A percentile compares a stretch with the other conserved stretches of the same genome.
Conservation (phyloP, 2,888 invertebrate species). For the Sesia bembeciformis region DNA sequence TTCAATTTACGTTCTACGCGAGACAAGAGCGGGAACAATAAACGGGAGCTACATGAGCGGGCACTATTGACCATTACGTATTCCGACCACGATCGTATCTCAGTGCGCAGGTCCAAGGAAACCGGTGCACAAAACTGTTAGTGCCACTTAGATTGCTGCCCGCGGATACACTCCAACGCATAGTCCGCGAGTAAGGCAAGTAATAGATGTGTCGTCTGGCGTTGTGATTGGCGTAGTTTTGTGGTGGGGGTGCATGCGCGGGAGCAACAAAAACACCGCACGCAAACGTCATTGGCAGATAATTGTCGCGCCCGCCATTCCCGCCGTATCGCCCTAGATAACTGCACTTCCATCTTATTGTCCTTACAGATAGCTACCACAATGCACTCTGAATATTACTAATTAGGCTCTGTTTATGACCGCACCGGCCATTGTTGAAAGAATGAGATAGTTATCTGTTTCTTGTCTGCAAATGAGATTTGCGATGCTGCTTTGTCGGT, state of each 20-base stretch:
- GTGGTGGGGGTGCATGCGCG: constrained; percentile 11
- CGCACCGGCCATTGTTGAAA: constrained; percentile 67
- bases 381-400: constrained; percentile 72
- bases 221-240: neutral
- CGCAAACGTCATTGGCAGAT: constrained; percentile 52
- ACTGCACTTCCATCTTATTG: constrained; percentile 64
- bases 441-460: constrained; percentile 70
- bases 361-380: constrained; percentile 59
- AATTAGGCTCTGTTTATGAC: constrained; percentile 72
- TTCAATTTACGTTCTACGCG: constrained; percentile 48
- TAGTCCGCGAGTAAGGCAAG: constrained; percentile 5
- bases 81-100: constrained; percentile 54
- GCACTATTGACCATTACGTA: constrained; percentile 70
- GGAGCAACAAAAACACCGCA: constrained; percentile 26
- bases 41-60: constrained; percentile 53
- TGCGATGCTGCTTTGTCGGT: constrained; percentile 70
- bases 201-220: constrained; percentile 18
- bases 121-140: neutral
- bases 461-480: constrained; percentile 70
- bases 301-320: constrained; percentile 57
- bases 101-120: constrained; percentile 13
- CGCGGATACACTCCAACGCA: neutral
- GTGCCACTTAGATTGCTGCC: neutral
- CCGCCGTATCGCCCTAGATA: constrained; percentile 70
- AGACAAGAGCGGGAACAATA: constrained; percentile 44